phyloP scores from a whole-genome alignment of 2,888 invertebrate species.

The Campoplex capitator region DNA sequence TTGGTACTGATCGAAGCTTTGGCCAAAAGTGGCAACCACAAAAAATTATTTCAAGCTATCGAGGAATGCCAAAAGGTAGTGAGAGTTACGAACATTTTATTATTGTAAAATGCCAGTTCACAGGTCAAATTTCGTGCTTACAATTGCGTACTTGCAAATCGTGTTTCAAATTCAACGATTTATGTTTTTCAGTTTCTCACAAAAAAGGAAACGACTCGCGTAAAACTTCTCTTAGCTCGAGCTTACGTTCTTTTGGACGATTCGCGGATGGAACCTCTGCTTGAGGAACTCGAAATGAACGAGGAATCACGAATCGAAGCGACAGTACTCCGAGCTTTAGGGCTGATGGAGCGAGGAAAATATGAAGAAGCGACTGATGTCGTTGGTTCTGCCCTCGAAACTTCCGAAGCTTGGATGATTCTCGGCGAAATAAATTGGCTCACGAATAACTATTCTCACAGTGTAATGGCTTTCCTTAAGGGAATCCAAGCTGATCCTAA shows the following conservation, averaged over 20 bases:
- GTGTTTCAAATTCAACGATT: not conserved
- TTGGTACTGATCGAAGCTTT: conserved; percentile 83
- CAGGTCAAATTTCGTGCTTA: not conserved
- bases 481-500: conserved; percentile 89
- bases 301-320: conserved; percentile 74
- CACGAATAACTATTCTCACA: conserved; percentile 87
- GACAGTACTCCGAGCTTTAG: conserved; percentile 85
- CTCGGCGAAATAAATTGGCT: conserved; percentile 88
- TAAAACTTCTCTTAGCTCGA: conserved; percentile 79
- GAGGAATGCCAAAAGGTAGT: conserved; percentile 82
- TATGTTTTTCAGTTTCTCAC: conserved; percentile 72
- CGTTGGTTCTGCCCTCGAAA: conserved; percentile 85
- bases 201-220: conserved; percentile 63
- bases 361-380: conserved; percentile 86
- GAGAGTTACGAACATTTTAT: conserved; percentile 7
- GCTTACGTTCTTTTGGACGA: conserved; percentile 84
- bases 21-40: conserved; percentile 83
- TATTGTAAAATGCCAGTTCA: conserved; percentile 29
- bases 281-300: conserved; percentile 80
- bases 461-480: conserved; percentile 88
- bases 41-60: conserved; percentile 85
- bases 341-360: conserved; percentile 85
- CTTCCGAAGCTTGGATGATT: conserved; percentile 86
- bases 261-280: conserved; percentile 80
- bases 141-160: too few species aligned